These are phyloP conservation scores for Ptychodera flava DNA, from an alignment of 35 echinoderm and acorn worm genomes.

Conservation along the genomic window DNA sequence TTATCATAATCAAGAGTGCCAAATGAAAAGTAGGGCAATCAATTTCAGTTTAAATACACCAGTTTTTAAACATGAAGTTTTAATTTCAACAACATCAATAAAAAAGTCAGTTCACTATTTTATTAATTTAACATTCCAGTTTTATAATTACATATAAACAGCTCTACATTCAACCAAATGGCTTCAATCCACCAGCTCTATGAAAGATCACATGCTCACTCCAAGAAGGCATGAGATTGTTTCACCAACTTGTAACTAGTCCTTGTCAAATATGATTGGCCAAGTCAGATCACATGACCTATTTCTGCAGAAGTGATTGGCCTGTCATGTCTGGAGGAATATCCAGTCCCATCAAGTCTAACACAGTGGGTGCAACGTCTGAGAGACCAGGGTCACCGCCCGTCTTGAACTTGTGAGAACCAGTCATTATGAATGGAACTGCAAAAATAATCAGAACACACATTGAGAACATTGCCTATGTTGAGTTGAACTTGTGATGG, in stretches of 20 bases:
- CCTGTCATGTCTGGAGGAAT: conserved; percentile 75
- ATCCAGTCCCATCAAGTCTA: conserved; percentile 72
- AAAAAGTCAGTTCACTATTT: no score
- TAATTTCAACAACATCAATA: no score
- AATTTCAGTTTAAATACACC: no score
- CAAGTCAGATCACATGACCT: background rate
- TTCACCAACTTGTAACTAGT: background rate
- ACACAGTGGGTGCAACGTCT: conserved; percentile 85
- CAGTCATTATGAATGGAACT: conserved; percentile 89
- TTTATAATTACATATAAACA: no score
- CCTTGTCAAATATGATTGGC: background rate
- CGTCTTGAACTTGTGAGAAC: conserved; percentile 37
- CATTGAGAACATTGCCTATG: background rate
- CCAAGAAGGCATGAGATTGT: no score
- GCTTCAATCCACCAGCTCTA: no score
- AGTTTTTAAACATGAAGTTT: no score
- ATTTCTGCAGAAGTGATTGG: conserved; percentile 38
- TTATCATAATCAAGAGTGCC: no score
- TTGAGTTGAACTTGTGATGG: background rate
- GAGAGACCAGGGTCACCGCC: conserved; percentile 79
- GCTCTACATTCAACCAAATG: no score
- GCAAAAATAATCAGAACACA: conserved; percentile 6
- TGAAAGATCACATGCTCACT: no score
- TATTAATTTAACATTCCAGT: no score
- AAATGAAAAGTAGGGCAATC: no score